phyloP scores from a whole-genome alignment of 2,113 vertebrate species.

The Galeopterus variegatus region DNA sequence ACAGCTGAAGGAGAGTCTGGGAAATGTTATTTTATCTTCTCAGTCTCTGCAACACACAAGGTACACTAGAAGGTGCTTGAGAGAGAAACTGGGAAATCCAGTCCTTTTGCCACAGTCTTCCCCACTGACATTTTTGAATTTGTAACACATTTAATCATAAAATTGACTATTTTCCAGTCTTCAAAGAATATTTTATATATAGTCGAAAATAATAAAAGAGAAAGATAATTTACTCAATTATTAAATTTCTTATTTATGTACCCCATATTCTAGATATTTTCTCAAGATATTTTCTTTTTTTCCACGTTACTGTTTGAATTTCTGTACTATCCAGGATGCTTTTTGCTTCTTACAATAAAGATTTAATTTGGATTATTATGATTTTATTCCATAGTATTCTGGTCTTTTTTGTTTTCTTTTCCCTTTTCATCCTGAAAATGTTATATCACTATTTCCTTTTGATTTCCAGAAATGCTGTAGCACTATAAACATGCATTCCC shows the following conservation, averaged over 20 bases:
- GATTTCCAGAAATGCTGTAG: background rate
- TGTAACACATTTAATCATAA: background rate
- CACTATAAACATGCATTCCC: background rate
- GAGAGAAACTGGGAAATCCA: background rate
- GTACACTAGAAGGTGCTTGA: no score
- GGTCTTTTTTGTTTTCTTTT: background rate
- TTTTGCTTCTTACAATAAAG: background rate
- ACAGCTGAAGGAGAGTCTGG: background rate
- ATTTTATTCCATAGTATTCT: background rate
- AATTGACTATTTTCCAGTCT: background rate
- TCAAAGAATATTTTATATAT: background rate
- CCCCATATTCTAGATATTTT: background rate
- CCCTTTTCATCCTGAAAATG: background rate
- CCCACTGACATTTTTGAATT: background rate
- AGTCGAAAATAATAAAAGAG: background rate
- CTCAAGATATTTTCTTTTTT: background rate
- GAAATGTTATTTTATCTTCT: background rate
- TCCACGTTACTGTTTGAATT: background rate
- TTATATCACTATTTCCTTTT: background rate
- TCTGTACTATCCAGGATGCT: background rate
- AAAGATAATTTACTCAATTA: background rate
- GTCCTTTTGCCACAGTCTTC: background rate
- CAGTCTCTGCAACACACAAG: background rate
- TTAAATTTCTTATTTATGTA: background rate
- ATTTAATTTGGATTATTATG: background rate